Percentiles rank a stretch among this genome's conserved stretches.
Conservation (phyloP, 2,797 vertebrate species). For the Phoeniculus purpureus region DNA sequence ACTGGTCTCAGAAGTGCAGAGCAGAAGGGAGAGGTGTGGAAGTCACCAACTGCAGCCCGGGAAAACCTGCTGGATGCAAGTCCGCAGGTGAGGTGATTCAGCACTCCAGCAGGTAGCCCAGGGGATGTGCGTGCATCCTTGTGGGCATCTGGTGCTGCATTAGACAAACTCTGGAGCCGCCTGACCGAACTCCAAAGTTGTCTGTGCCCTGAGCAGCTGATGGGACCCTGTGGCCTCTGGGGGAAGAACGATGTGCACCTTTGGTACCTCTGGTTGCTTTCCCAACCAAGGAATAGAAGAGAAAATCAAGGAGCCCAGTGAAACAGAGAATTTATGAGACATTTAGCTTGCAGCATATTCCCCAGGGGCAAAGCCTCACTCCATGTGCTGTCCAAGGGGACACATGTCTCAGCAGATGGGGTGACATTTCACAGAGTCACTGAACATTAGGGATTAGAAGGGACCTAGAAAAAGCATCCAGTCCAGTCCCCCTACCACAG, state of each 20-base stretch:
- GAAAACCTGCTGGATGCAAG: background rate
- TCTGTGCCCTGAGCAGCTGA: background rate
- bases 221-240: background rate
- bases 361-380: background rate
- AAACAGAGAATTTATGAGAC: background rate
- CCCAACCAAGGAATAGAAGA: background rate
- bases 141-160: background rate
- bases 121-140: background rate
- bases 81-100: background rate
- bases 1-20: background rate
- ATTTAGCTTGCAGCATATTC: background rate
- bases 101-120: background rate
- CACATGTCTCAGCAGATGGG: background rate
- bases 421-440: background rate
- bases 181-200: background rate
- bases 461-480: too few relatives aligned
- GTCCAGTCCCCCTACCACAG: too few relatives aligned
- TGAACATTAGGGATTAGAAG: too few relatives aligned
- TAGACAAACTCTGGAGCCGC: background rate
- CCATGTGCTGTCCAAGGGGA: accelerated
- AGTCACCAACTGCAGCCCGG: background rate
- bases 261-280: too few relatives aligned
- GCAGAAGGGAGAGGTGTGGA: background rate
- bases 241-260: background rate
- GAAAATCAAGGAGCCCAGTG: background rate